phyloP scores from a whole-genome alignment of 2,888 invertebrate species.

The Cremastinae sp. region DNA sequence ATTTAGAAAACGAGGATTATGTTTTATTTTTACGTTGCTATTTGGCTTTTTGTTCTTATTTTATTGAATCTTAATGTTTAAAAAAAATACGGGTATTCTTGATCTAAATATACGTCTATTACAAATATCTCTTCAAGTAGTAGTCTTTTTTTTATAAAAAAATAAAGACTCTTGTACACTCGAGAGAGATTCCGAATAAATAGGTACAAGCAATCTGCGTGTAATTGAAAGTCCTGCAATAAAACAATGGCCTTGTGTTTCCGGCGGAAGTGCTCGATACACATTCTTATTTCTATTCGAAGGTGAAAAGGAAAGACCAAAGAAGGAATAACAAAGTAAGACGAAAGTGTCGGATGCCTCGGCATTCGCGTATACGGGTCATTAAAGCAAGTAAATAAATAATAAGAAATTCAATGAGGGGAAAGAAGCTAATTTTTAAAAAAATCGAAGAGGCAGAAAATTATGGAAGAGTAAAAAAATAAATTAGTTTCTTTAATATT shows the following conservation, averaged over 20 bases:
- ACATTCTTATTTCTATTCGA: conserved; percentile 20
- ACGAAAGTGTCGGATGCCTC: background rate
- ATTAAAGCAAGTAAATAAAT: background rate
- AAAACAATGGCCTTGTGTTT: conserved; percentile 79
- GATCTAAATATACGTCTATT: conserved; percentile 54
- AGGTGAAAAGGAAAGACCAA: conserved; percentile 18
- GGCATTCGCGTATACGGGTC: background rate
- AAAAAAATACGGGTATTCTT: conserved; percentile 3
- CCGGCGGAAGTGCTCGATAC: conserved; percentile 72
- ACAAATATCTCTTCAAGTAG: too few relatives aligned
- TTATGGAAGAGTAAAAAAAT: conserved; percentile 19
- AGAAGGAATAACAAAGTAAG: conserved; percentile 10
- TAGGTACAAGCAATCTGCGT: background rate
- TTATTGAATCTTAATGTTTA: too few relatives aligned
- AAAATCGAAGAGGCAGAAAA: conserved; percentile 3
- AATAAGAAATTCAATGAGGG: background rate
- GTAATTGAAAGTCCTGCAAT: conserved; percentile 55
- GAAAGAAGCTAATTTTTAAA: background rate
- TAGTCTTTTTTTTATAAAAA: background rate
- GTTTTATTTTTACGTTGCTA: too few relatives aligned
- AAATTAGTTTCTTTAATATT: too few relatives aligned
- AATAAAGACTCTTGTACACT: conserved; percentile 18
- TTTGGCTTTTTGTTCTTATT: too few relatives aligned
- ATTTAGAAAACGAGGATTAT: too few relatives aligned
- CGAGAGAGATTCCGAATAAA: conserved; percentile 33